A percentile compares a stretch with the other conserved stretches of the same genome.
phyloP scores from a whole-genome alignment of 2,113 vertebrate genomes.

The Malurus cyaneus region DNA sequence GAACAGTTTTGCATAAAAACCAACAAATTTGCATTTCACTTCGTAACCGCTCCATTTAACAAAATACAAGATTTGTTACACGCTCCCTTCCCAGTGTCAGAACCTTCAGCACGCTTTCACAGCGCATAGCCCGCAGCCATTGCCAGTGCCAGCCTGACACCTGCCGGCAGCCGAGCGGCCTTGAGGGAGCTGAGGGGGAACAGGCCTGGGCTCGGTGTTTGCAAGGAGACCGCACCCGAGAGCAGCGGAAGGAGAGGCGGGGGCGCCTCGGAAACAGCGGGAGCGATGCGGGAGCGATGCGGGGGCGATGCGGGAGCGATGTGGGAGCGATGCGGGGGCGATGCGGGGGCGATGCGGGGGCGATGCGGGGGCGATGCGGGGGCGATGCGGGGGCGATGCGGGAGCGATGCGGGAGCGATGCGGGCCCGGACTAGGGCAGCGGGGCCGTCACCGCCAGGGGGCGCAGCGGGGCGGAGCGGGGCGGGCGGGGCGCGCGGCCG shows the following conservation, averaged over 20 bases:
- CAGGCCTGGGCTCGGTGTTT: too few species aligned
- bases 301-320: too few species aligned
- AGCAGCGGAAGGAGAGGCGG: too few species aligned
- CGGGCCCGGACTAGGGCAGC: too few species aligned
- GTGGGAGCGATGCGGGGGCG: too few species aligned
- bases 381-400: neutral
- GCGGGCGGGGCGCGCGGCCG: too few species aligned
- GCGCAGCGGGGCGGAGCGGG: too few species aligned
- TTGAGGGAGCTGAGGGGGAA: neutral
- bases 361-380: too few species aligned
- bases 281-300: too few species aligned
- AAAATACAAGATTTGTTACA: fast-evolving
- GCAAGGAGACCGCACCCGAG: too few species aligned
- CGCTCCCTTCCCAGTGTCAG: fast-evolving
- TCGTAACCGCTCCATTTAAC: neutral
- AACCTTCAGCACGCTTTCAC: fast-evolving
- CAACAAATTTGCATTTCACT: neutral
- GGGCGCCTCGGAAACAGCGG: too few species aligned
- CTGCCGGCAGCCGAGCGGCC: neutral
- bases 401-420: too few species aligned
- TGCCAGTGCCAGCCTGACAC: neutral
- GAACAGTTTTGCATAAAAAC: neutral
- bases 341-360: neutral
- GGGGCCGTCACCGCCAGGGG: neutral
- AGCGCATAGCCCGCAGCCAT: fast-evolving